Evolutionary conservation across 2,113 vertebrate species (phyloP), one percentile per base, ranked within the genome.

Genomic region (Sylvicapra grimmia): DNA sequence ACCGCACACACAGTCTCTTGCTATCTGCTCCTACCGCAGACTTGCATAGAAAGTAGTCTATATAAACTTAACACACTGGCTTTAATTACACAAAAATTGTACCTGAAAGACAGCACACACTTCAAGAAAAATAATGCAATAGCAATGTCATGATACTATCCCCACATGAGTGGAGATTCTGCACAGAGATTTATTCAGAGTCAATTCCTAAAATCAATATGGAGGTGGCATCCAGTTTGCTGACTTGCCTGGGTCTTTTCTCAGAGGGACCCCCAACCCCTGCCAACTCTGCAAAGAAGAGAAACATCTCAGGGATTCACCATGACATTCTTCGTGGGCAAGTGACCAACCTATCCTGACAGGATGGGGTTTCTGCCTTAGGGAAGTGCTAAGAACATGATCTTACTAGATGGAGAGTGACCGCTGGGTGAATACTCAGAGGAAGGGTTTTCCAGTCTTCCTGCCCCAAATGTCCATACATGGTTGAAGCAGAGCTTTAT

Each of bases 31-130:
- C 29, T 85, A 95, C 93, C 93, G 97, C 63, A 85, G 91, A 90
- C 97, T 96, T 98, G 98, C 98, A 98, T 97, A 98, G 98, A 98
- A 98, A 96, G 93, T 97, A 93, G 95, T 97, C 96, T 95, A 88
- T 87, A 96, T 82, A 97, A 96, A 97, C 93, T 51, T 94, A 97
- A 98, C 94, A 86, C 85, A 95, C 95, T 97, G 97, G 97, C 95
- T 97, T 95, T 88, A 94, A 95, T 96, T 87, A 97, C 97, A 97
- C 82, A 97, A 97, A 98, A 95, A 80, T 91, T 89, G 94, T 96
- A 97, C 97, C 97, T 97, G 97, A 98, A 97, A 97, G 90, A 97
- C 85, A 97, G 97, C 97, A 97, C 93, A 96, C 90, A 95, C 96
- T 93, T 95, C 93, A 91, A 97, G 72, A 89, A 96, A 95, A 96